These are phyloP conservation scores for Noctuana brunneofusca DNA, from an alignment of 2,888 invertebrate genomes.

Conservation along the genomic window DNA sequence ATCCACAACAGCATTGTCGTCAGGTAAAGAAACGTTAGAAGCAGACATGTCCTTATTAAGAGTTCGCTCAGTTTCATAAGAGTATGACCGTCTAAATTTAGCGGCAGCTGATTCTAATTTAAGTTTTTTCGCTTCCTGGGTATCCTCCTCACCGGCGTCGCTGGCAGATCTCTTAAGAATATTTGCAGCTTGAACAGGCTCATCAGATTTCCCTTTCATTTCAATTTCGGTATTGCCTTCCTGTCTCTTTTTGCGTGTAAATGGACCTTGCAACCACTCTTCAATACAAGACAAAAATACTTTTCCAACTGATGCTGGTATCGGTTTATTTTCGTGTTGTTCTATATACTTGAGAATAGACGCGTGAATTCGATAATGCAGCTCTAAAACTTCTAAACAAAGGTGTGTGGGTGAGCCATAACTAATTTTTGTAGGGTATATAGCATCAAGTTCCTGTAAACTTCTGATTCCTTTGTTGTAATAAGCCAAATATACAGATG, in stretches of 20 bases:
- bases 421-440: slow-evolving; percentile 93
- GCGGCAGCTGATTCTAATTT: slow-evolving; percentile 73
- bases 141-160: slow-evolving; percentile 74
- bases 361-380: slow-evolving; percentile 92
- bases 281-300: slow-evolving; percentile 83
- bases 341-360: slow-evolving; percentile 94
- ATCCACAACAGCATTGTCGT: slow-evolving; percentile 38
- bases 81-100: slow-evolving; percentile 72
- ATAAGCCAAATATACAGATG: slow-evolving; percentile 89
- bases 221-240: slow-evolving; percentile 53
- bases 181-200: slow-evolving; percentile 70
- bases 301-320: slow-evolving; percentile 83
- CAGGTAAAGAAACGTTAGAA: slow-evolving; percentile 36
- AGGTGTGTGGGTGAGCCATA: slow-evolving; percentile 92
- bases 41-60: slow-evolving; percentile 45
- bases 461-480: slow-evolving; percentile 91
- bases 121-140: slow-evolving; percentile 65
- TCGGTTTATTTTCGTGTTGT: slow-evolving; percentile 87
- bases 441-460: slow-evolving; percentile 90
- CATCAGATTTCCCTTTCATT: slow-evolving; percentile 50
- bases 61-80: slow-evolving; percentile 70
- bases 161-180: slow-evolving; percentile 76
- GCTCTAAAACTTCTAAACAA: slow-evolving; percentile 94
- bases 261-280: slow-evolving; percentile 73
- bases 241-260: slow-evolving; percentile 64